phyloP scores from a whole-genome alignment of 2,113 vertebrate genomes.

The Micronycteris hirsuta region DNA sequence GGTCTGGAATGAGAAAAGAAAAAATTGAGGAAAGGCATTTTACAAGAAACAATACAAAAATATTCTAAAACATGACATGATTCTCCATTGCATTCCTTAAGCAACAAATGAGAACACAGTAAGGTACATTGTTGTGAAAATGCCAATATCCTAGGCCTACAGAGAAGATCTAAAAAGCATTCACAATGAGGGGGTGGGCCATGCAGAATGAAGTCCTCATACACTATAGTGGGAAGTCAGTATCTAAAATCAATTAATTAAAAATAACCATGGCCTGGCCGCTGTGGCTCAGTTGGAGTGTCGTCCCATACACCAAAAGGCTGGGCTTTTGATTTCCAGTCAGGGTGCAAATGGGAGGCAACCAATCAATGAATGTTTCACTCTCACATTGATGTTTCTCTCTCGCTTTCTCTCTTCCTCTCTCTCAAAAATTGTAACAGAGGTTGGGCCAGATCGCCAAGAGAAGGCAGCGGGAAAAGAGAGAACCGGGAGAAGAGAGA shows the following conservation, averaged over 20 bases:
- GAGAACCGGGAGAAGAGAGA: too few relatives aligned
- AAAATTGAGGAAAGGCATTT: not conserved
- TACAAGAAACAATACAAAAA: conserved; percentile 1
- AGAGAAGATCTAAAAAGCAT: not conserved
- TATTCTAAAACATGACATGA: not conserved
- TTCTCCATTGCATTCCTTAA: not conserved
- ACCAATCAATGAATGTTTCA: too few relatives aligned
- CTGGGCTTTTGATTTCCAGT: too few relatives aligned
- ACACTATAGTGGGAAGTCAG: not conserved
- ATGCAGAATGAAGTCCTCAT: not conserved
- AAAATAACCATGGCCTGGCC: not conserved
- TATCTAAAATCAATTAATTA: not conserved
- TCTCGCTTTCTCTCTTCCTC: too few relatives aligned
- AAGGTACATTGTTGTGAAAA: not conserved
- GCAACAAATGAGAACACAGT: not conserved
- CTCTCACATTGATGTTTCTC: too few relatives aligned
- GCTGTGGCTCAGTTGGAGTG: too few relatives aligned
- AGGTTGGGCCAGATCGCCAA: too few relatives aligned
- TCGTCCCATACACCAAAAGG: too few relatives aligned
- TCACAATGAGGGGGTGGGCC: not conserved
- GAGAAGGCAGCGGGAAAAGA: too few relatives aligned
- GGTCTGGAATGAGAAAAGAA: not conserved
- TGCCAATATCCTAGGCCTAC: not conserved
- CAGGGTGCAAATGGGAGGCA: too few relatives aligned
- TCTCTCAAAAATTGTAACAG: too few relatives aligned